These are phyloP conservation scores for Turritopsis rubra DNA, from an alignment of 30 jellyfish, hydroid and myxozoan genomes.

Conservation along the genomic window DNA sequence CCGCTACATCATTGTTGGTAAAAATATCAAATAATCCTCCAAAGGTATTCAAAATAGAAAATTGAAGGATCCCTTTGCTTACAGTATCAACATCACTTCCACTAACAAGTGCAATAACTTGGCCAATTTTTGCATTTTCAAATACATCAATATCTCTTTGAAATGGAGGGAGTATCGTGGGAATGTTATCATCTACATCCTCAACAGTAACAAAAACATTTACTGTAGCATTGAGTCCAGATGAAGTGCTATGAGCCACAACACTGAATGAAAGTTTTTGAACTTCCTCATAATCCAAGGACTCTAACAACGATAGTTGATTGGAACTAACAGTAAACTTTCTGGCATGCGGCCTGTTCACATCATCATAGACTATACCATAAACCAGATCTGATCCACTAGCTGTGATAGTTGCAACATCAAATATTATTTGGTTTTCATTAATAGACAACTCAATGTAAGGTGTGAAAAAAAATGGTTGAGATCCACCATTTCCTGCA, in stretches of 20 bases:
- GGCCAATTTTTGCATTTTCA: constrained; percentile 14
- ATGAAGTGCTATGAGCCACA: constrained; percentile 9
- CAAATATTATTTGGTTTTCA: constrained; percentile 8
- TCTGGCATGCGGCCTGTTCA: constrained; percentile 11
- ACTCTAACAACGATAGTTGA: not conserved
- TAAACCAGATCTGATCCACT: constrained; percentile 11
- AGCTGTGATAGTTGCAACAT: constrained; percentile 11
- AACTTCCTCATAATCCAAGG: constrained; percentile 30
- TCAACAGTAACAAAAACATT: constrained; percentile 45
- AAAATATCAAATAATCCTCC: not conserved
- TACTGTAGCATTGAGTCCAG: constrained; percentile 18
- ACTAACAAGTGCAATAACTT: constrained; percentile 12
- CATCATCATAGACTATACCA: constrained; percentile 18
- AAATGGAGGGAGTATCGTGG: constrained; percentile 23
- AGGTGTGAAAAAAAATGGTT: constrained; percentile 3
- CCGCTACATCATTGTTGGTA: constrained; percentile 26
- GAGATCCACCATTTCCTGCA: not conserved
- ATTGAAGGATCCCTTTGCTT: constrained; percentile 18
- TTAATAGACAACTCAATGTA: not conserved
- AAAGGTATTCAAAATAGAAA: constrained; percentile 9
- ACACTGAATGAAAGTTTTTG: constrained; percentile 15
- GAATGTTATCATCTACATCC: constrained; percentile 82
- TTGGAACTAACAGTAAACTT: constrained; percentile 5
- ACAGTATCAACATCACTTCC: constrained; percentile 38
- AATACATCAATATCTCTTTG: constrained; percentile 1